Percentiles rank a stretch among this genome's conserved stretches.
Evolutionary conservation across 2,888 invertebrate genomes (phyloP).

Genomic region (Melieria picta): DNA sequence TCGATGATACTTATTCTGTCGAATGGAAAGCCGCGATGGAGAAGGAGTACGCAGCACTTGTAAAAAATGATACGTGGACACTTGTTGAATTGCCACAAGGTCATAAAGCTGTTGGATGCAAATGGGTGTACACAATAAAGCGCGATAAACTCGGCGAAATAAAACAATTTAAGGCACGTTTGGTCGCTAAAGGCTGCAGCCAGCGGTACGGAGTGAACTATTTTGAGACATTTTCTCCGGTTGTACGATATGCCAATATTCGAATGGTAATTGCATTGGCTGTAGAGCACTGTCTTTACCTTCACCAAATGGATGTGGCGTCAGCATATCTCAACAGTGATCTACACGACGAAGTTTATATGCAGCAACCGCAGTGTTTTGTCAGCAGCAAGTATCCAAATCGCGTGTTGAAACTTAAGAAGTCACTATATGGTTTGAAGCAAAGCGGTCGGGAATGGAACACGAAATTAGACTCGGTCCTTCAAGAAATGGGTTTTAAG

Average conservation of each 20-base stretch:
- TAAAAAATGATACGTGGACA: conserved; percentile 38
- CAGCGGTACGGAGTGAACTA: conserved; percentile 33
- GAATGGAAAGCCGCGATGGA: conserved; percentile 43
- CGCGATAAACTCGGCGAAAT: conserved; percentile 7
- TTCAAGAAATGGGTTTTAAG: conserved; percentile 36
- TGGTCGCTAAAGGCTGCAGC: conserved; percentile 34
- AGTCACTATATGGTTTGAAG: conserved; percentile 40
- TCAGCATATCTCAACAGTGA: conserved; percentile 6
- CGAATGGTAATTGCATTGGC: background rate
- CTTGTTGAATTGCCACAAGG: conserved; percentile 34
- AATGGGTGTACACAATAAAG: conserved; percentile 31
- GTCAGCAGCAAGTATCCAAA: conserved; percentile 25
- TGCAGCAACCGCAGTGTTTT: conserved; percentile 35
- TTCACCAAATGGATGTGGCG: conserved; percentile 13
- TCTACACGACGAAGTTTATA: conserved; percentile 35
- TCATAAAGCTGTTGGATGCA: conserved; percentile 32
- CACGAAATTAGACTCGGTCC: conserved; percentile 30
- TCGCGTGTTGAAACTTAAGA: conserved; percentile 35
- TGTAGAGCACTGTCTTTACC: conserved; percentile 4
- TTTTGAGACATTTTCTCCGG: conserved; percentile 33
- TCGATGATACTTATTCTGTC: conserved; percentile 28
- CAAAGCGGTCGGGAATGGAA: conserved; percentile 44
- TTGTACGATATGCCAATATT: background rate
- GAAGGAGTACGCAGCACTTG: conserved; percentile 41
- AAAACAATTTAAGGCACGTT: conserved; percentile 29